These are phyloP conservation scores for Molorchus minor DNA, from an alignment of 2,888 invertebrate genomes.

Conservation along the genomic window DNA sequence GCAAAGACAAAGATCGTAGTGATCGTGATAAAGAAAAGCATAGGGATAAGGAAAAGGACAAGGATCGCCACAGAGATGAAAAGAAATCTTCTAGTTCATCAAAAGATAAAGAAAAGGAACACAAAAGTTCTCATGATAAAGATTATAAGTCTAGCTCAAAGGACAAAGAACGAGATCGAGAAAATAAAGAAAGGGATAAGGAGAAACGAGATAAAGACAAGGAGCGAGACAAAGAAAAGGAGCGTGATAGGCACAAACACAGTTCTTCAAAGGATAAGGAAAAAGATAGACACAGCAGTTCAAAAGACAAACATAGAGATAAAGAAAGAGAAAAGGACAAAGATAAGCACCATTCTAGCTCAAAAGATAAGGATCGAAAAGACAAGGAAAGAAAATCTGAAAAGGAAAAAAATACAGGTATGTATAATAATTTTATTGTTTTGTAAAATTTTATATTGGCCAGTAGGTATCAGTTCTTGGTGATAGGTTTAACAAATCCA, in stretches of 20 bases:
- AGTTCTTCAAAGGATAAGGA: constrained; percentile 58
- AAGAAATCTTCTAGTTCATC: constrained; percentile 56
- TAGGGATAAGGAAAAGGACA: constrained; percentile 48
- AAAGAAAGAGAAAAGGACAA: constrained; percentile 49
- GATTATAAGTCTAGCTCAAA: constrained; percentile 48
- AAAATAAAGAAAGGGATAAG: constrained; percentile 54
- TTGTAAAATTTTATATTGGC: no score
- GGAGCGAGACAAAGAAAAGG: constrained; percentile 60
- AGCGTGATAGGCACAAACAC: constrained; percentile 54
- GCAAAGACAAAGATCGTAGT: constrained; percentile 62
- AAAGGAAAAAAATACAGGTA: constrained; percentile 47
- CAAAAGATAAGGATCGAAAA: constrained; percentile 70
- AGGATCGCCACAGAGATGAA: constrained; percentile 57
- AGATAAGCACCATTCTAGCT: constrained; percentile 55
- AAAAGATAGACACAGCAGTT: constrained; percentile 58
- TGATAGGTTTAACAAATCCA: no score
- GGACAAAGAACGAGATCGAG: no score
- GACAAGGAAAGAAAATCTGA: constrained; percentile 56
- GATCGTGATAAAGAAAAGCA: constrained; percentile 52
- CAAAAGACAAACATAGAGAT: constrained; percentile 60
- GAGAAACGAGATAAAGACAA: constrained; percentile 55
- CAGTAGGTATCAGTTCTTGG: no score
- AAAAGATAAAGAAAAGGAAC: constrained; percentile 57
- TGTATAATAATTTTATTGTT: no score
- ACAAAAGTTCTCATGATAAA: constrained; percentile 55